Conservation (phyloP, 2,888 invertebrate species). For the Lasiommata megera region DNA sequence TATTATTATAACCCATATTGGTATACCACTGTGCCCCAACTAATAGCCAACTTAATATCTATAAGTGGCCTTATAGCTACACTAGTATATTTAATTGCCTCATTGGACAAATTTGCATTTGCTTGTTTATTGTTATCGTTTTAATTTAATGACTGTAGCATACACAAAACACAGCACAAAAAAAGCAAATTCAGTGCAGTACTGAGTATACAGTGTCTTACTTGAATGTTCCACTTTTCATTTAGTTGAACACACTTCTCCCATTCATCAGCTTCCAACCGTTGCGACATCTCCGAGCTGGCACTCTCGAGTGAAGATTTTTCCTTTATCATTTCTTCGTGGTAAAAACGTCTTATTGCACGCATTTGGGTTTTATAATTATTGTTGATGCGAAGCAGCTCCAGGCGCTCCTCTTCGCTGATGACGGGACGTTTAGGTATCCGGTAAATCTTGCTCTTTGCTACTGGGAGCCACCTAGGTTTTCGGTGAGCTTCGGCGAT, state of each 20-base stretch:
- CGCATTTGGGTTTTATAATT: slow-evolving; percentile 85
- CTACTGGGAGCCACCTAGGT: slow-evolving; percentile 90
- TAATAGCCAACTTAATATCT: too few species aligned
- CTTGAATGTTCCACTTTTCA: slow-evolving; percentile 85
- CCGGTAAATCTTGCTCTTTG: slow-evolving; percentile 89
- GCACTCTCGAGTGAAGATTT: slow-evolving; percentile 75
- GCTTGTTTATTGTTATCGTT: too few species aligned
- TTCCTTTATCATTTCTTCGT: slow-evolving; percentile 76
- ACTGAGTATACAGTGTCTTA: too few species aligned
- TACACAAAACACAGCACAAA: too few species aligned
- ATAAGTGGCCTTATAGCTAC: too few species aligned
- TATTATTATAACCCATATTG: too few species aligned
- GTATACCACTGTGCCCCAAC: too few species aligned
- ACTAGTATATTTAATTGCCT: too few species aligned
- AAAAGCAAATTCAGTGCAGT: too few species aligned
- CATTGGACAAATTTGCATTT: too few species aligned
- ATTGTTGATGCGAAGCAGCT: slow-evolving; percentile 85
- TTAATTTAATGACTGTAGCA: too few species aligned
- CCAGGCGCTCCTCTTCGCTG: slow-evolving; percentile 83
- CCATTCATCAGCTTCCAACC: slow-evolving; percentile 84
- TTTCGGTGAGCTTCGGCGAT: slow-evolving; percentile 81
- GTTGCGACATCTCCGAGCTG: slow-evolving; percentile 77
- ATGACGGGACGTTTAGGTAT: slow-evolving; percentile 83
- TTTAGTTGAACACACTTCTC: slow-evolving; percentile 82
- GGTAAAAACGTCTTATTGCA: slow-evolving; percentile 75